Percentiles rank a stretch among this genome's conserved stretches.
Conservation (phyloP, 2,888 invertebrate species). For the Polyploca ridens region DNA sequence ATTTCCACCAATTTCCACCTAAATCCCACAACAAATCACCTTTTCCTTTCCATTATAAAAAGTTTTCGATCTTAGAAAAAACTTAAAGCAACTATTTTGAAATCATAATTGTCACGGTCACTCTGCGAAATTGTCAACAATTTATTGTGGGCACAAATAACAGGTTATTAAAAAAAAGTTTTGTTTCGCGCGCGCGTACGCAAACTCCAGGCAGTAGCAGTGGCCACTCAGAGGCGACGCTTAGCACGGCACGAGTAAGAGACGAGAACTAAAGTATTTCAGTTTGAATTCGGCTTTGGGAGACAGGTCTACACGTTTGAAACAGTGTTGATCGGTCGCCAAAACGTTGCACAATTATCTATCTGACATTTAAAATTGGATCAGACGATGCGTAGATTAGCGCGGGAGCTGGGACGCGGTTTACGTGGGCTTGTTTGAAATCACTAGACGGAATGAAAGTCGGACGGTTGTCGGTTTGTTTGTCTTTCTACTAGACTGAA, state of each 20-base stretch:
- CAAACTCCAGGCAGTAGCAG: conserved; percentile 26
- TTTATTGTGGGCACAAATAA: conserved; percentile 41
- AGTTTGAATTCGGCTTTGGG: conserved; percentile 31
- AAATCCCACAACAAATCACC: conserved; percentile 60
- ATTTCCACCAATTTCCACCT: conserved; percentile 23
- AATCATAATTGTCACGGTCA: conserved; percentile 47
- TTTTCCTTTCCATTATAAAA: conserved; percentile 73
- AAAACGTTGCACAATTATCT: conserved; percentile 81
- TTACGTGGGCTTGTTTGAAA: conserved; percentile 22
- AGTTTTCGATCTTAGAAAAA: conserved; percentile 26
- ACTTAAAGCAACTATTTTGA: conserved; percentile 33
- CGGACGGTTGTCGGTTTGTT: conserved; percentile 7
- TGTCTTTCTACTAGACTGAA: background rate
- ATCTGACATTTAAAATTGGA: conserved; percentile 84
- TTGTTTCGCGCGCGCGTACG: conserved; percentile 29
- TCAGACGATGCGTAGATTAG: conserved; percentile 65
- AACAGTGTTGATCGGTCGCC: conserved; percentile 71
- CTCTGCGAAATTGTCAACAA: conserved; percentile 27
- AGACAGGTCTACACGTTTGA: conserved; percentile 56
- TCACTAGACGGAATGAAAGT: conserved; percentile 4
- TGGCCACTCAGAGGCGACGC: conserved; percentile 7
- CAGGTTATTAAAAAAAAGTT: conserved; percentile 28
- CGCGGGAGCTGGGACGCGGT: conserved; percentile 41
- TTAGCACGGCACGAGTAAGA: conserved; percentile 38
- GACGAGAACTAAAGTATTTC: conserved; percentile 64